Conservation (phyloP, 2,113 vertebrate genomes). For the Hiodon alosoides region DNA sequence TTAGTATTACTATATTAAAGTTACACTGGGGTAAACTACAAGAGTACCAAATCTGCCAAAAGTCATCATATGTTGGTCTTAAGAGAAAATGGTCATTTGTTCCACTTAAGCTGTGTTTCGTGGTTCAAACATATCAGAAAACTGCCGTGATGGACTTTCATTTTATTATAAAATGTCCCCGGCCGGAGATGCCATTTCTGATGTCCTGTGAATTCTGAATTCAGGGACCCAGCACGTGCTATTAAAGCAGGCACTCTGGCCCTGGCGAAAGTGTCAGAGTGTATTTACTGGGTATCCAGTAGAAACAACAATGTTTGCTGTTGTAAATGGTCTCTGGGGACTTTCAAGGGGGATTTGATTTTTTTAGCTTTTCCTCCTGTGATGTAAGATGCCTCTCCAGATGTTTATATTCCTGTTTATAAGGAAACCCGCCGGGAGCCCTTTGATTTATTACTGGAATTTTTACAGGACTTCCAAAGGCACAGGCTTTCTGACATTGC, state of each 20-base stretch:
- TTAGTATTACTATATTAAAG: no score
- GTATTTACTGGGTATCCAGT: neutral
- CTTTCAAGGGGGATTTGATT: neutral
- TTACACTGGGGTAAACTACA: no score
- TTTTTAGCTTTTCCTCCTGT: no score
- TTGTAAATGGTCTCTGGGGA: neutral
- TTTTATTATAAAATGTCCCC: neutral
- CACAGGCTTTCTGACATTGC: neutral
- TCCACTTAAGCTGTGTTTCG: no score
- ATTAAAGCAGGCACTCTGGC: neutral
- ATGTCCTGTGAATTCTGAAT: no score
- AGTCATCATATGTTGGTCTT: no score
- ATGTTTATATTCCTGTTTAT: neutral
- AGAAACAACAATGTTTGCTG: neutral
- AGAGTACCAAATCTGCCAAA: no score
- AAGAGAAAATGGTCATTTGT: no score
- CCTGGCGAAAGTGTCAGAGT: no score
- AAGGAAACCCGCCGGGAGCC: neutral
- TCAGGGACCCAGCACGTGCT: neutral
- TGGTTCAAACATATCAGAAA: no score
- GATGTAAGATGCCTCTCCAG: no score
- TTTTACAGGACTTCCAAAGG: neutral
- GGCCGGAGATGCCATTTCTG: no score
- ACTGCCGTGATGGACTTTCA: neutral
- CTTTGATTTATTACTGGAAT: neutral